These are phyloP conservation scores for Tetraneura akinire DNA, from an alignment of 1,140 invertebrate species.

Conservation along the genomic window DNA sequence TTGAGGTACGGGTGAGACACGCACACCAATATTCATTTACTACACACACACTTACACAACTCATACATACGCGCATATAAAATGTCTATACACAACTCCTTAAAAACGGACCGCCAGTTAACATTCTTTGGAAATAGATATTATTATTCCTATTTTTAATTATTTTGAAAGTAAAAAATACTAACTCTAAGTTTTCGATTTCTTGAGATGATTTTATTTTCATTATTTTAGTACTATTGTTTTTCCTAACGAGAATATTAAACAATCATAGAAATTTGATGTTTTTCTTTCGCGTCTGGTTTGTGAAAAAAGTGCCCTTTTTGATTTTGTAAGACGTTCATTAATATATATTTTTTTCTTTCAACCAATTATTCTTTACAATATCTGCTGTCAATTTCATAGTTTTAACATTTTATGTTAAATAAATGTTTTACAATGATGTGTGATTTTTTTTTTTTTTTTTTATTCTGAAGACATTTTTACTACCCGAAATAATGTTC, in stretches of 20 bases:
- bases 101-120: too few species aligned
- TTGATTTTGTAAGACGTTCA: neutral
- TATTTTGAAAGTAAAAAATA: neutral
- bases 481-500: too few species aligned
- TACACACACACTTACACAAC: too few species aligned
- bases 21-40: too few species aligned
- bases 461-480: too few species aligned
- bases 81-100: too few species aligned
- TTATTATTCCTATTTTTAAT: too few species aligned
- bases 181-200: neutral
- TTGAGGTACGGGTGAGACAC: too few species aligned
- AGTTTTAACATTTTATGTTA: neutral
- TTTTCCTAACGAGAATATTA: neutral
- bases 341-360: conserved; percentile 9
- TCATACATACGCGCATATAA: too few species aligned
- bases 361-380: neutral
- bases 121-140: neutral
- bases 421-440: too few species aligned
- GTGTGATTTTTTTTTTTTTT: too few species aligned
- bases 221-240: neutral
- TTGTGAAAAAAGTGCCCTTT: conserved; percentile 7
- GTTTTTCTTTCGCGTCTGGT: neutral
- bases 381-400: neutral
- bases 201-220: neutral
- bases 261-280: neutral